Percentiles rank a stretch among this genome's conserved stretches.
These are phyloP conservation scores for Parus major DNA, from an alignment of 2,113 vertebrate genomes.

Conservation along the genomic window DNA sequence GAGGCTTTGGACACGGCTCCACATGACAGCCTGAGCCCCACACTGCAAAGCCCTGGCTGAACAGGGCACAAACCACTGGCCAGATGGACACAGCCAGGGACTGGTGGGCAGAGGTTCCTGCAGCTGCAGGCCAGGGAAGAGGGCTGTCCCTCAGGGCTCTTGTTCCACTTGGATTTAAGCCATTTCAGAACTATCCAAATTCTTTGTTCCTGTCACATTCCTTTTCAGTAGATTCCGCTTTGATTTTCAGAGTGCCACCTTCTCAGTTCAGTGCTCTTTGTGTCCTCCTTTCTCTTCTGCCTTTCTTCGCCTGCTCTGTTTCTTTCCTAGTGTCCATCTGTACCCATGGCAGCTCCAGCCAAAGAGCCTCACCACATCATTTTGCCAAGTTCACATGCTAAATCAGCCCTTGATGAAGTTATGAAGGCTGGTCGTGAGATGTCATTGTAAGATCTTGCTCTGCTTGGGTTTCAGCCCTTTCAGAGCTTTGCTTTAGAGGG, in stretches of 20 bases:
- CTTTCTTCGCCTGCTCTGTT: not conserved
- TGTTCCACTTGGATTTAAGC: not conserved
- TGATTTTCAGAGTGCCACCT: not conserved
- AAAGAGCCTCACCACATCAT: not conserved
- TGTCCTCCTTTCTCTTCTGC: not conserved
- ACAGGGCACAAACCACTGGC: rapidly evolving
- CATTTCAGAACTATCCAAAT: not conserved
- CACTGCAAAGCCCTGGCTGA: not conserved
- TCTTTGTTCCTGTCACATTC: not conserved
- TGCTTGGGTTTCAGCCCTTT: rapidly evolving
- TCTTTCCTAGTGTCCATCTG: not conserved
- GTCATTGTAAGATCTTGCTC: not conserved
- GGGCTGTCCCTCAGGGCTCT: not conserved
- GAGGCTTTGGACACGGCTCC: not conserved
- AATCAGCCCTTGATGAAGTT: not conserved
- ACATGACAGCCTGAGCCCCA: rapidly evolving
- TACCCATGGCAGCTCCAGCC: not conserved
- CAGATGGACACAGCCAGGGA: not conserved
- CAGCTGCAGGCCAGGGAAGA: not conserved
- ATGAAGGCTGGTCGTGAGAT: not conserved
- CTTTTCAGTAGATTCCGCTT: not conserved
- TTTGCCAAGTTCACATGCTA: not conserved
- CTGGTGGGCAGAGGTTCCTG: not conserved
- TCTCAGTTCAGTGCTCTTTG: not conserved
- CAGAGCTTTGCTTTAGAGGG: not conserved